Evolutionary conservation across 2,888 invertebrate genomes (phyloP), one percentile per base, ranked within the genome.

Genomic region (Melinaea marsaeus): DNA sequence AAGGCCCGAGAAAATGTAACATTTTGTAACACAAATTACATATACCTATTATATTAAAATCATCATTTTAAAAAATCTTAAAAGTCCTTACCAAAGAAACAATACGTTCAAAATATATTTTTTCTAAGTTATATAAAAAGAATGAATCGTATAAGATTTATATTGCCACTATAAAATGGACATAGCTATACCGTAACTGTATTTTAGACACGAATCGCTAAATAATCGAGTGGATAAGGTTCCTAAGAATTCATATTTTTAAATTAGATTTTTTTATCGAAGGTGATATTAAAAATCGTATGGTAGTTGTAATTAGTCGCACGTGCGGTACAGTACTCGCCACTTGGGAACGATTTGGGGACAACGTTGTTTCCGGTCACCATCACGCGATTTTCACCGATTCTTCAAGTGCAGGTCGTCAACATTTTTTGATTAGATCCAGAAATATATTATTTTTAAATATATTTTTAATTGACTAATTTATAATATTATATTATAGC

Each of bases 311-410:
- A 81, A 84, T 85, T 84, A 85, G 80, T 66, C 61, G 75, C 85
- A 83, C 84, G 84, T 84, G 85, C 71, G 68, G 48, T 62, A 45
- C 61, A 62, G 71, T 71, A 66, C 71, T 62, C 69, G 67, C 69
- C 69, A 70, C 75, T 74, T 70, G 71, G 75, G 75, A 66, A 72
- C 75, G 77, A 77, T 83, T 81, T 80, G 78, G 82, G 80, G 83
- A 80, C 79, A 78, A 67, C 69, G 67, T 62, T 70, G 72, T 75
- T 85, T 86, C 86, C 85, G 82, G 85, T 72, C 62, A 34, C 62
- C 57, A 60, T 71, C 85, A 86, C 84, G 86, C 86, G 75, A 86
- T 79, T 72, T 72, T 62, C 69, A 69, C 66, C 63, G 62, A 65
- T 59, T 69, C 70, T 66, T 68, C 63, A 55, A 48, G 9, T 69